phyloP scores from a whole-genome alignment of 2,888 invertebrate genomes.

The Epiblema foenella region DNA sequence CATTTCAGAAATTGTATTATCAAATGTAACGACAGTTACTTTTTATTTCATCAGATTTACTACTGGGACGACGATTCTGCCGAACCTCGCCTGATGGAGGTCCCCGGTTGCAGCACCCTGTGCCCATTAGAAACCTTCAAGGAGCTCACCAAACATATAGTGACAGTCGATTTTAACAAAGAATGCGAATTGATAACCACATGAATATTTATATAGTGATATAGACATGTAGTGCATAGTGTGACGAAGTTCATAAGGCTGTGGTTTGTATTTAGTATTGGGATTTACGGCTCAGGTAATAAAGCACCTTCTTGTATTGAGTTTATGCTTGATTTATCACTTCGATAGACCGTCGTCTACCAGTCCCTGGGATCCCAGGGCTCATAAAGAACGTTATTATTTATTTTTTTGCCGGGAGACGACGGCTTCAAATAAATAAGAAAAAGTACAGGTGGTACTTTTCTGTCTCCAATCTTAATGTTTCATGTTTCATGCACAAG shows the following conservation, averaged over 20 bases:
- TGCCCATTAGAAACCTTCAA: constrained; percentile 83
- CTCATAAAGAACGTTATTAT: no score
- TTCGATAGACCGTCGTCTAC: no score
- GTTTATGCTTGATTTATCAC: constrained; percentile 38
- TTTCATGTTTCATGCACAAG: neutral
- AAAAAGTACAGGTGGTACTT: no score
- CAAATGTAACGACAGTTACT: neutral
- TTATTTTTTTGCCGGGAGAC: no score
- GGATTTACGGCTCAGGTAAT: constrained; percentile 52
- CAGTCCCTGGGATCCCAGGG: no score
- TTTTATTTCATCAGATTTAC: constrained; percentile 71
- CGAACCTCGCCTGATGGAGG: constrained; percentile 76
- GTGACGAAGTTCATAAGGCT: constrained; percentile 58
- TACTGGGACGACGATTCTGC: constrained; percentile 83
- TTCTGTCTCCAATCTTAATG: neutral
- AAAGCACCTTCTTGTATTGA: constrained; percentile 53
- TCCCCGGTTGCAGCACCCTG: constrained; percentile 81
- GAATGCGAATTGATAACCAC: constrained; percentile 71
- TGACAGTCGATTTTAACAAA: constrained; percentile 72
- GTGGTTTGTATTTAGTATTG: constrained; percentile 58
- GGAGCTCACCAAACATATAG: constrained; percentile 74
- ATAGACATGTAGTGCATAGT: constrained; percentile 43
- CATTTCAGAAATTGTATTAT: no score
- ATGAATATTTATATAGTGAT: constrained; percentile 44
- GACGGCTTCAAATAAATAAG: no score